phyloP scores from a whole-genome alignment of 2,113 vertebrate genomes.

The Lepus timidus region DNA sequence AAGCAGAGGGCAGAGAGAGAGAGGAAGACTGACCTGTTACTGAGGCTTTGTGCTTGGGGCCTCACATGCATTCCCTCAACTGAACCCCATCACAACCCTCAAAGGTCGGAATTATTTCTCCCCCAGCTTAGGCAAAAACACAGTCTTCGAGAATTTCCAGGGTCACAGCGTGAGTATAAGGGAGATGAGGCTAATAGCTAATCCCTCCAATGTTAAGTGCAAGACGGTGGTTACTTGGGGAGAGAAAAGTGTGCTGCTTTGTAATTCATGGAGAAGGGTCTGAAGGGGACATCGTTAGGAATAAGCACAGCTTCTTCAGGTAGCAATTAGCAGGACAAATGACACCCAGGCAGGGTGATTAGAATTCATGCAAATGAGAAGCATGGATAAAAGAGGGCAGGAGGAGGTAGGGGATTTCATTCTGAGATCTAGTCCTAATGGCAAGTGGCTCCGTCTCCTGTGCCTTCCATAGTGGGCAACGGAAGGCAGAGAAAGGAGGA shows the following conservation, averaged over 20 bases:
- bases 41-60: fast-evolving
- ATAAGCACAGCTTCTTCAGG: background rate
- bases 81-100: background rate
- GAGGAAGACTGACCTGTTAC: background rate
- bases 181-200: background rate
- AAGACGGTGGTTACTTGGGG: background rate
- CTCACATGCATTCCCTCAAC: background rate
- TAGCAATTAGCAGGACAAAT: background rate
- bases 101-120: background rate
- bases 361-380: background rate
- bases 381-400: background rate
- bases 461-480: background rate
- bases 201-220: background rate
- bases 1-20: background rate
- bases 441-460: background rate
- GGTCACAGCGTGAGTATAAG: background rate
- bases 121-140: background rate
- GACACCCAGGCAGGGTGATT: background rate
- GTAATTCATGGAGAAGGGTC: background rate
- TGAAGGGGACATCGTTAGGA: background rate
- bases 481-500: background rate
- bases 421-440: background rate
- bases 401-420: background rate
- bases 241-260: background rate
- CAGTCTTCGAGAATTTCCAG: background rate